A percentile compares a stretch with the other conserved stretches of the same genome.
Evolutionary conservation across 2,888 invertebrate species (phyloP).

Genomic region (Iphiclides podalirius): DNA sequence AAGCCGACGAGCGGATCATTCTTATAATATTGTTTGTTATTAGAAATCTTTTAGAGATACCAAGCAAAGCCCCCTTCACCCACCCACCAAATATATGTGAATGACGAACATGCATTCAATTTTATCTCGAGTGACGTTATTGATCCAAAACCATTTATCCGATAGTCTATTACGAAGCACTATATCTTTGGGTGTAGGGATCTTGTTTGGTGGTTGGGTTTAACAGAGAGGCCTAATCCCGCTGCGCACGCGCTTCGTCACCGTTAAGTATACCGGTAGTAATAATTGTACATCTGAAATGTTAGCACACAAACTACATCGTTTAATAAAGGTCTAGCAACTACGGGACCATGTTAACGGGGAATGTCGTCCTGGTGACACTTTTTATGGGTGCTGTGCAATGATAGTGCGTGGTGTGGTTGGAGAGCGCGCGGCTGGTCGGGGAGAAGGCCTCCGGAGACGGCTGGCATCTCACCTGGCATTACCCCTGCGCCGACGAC

Average conservation of each 20-base stretch:
- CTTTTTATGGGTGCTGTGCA: constrained; percentile 35
- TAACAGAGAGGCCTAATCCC: constrained; percentile 76
- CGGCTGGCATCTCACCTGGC: constrained; percentile 85
- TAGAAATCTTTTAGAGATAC: constrained; percentile 63
- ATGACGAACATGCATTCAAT: constrained; percentile 54
- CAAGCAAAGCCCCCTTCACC: constrained; percentile 82
- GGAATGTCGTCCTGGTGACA: constrained; percentile 51
- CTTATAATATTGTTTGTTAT: background rate
- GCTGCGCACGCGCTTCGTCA: constrained; percentile 66
- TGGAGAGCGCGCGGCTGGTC: constrained; percentile 64
- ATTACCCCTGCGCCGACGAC: constrained; percentile 95
- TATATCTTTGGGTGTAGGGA: constrained; percentile 75
- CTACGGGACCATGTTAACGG: constrained; percentile 27
- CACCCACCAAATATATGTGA: constrained; percentile 75
- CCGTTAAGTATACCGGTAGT: constrained; percentile 32
- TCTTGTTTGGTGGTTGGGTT: constrained; percentile 80
- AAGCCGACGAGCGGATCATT: background rate
- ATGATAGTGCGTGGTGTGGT: constrained; percentile 18
- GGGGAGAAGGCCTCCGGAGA: constrained; percentile 77
- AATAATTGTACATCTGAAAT: constrained; percentile 39
- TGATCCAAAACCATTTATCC: background rate
- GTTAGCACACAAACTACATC: constrained; percentile 60
- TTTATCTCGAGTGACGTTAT: too few species aligned
- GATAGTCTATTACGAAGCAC: constrained; percentile 33
- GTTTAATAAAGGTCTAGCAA: constrained; percentile 27